These are phyloP conservation scores for Heteromurus nitidus DNA, from an alignment of 2,888 invertebrate genomes.

Conservation along the genomic window DNA sequence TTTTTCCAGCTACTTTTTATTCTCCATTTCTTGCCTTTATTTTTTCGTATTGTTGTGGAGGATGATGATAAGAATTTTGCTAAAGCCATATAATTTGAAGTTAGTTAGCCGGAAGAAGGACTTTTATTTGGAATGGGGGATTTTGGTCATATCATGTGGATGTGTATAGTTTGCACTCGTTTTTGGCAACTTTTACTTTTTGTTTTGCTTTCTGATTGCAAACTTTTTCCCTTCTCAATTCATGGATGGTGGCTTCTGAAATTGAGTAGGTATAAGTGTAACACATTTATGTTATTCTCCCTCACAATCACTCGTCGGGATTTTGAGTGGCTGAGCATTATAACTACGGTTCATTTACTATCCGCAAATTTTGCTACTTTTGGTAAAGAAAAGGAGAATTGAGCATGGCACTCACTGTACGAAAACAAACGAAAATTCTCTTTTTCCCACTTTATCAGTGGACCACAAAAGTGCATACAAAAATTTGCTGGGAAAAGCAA, in stretches of 20 bases:
- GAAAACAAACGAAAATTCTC: neutral
- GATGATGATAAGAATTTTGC: constrained; percentile 42
- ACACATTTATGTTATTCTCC: constrained; percentile 10
- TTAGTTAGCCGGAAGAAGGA: constrained; percentile 41
- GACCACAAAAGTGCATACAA: constrained; percentile 26
- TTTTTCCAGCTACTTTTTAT: too few species aligned
- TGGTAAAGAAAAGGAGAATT: constrained; percentile 1
- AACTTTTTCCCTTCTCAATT: neutral
- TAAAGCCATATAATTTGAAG: constrained; percentile 32
- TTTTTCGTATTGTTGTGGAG: neutral
- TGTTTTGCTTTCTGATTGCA: constrained; percentile 36
- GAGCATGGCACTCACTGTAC: neutral
- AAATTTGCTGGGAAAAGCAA: neutral
- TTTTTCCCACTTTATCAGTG: constrained; percentile 46
- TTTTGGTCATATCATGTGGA: constrained; percentile 12
- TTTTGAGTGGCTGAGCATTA: constrained; percentile 17
- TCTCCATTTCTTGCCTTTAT: too few species aligned
- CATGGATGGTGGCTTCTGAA: neutral
- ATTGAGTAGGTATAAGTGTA: too few species aligned
- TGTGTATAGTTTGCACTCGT: constrained; percentile 3
- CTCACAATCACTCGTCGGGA: neutral
- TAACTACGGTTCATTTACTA: constrained; percentile 58
- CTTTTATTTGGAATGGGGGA: constrained; percentile 9
- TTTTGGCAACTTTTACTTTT: constrained; percentile 51
- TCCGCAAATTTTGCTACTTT: constrained; percentile 54